Evolutionary conservation across 2,888 invertebrate genomes (phyloP).

Genomic region (Hydrotaea cyrtoneurina): DNA sequence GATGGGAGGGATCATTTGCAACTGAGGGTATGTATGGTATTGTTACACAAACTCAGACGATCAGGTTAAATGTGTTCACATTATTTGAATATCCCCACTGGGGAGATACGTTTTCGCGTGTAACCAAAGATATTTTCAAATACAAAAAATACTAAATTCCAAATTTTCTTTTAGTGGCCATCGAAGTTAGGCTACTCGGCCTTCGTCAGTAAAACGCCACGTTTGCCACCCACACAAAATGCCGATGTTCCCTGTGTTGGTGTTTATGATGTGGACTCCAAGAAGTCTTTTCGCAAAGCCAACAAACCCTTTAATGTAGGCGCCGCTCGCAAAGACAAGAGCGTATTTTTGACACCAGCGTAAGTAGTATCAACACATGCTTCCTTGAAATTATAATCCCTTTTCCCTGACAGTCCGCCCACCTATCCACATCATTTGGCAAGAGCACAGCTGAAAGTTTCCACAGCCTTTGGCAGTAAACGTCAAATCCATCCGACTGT

Average conservation of each 20-base stretch:
- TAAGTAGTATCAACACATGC: slow-evolving; percentile 56
- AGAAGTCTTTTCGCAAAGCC: slow-evolving; percentile 61
- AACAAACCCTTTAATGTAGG: slow-evolving; percentile 74
- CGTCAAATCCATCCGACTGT: slow-evolving; percentile 75
- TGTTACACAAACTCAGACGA: too few species aligned
- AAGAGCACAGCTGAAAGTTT: slow-evolving; percentile 70
- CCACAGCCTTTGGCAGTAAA: slow-evolving; percentile 73
- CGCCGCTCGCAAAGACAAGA: slow-evolving; percentile 48
- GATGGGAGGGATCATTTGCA: slow-evolving; percentile 67
- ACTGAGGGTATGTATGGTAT: slow-evolving; percentile 73
- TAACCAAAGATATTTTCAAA: too few species aligned
- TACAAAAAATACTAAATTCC: background rate
- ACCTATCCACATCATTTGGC: slow-evolving; percentile 71
- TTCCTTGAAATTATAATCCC: background rate
- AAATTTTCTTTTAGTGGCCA: slow-evolving; percentile 70
- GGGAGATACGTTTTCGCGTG: too few species aligned
- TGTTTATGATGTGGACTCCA: slow-evolving; percentile 70
- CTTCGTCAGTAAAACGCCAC: slow-evolving; percentile 74
- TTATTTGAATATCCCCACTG: too few species aligned
- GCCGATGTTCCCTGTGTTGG: slow-evolving; percentile 74
- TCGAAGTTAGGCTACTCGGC: slow-evolving; percentile 76
- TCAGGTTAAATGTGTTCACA: too few species aligned
- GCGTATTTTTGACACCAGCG: slow-evolving; percentile 71
- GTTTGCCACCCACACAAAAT: slow-evolving; percentile 68
- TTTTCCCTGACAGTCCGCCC: slow-evolving; percentile 69